Conservation (phyloP, 2,797 vertebrate genomes). For the Echeneis naucrates region DNA sequence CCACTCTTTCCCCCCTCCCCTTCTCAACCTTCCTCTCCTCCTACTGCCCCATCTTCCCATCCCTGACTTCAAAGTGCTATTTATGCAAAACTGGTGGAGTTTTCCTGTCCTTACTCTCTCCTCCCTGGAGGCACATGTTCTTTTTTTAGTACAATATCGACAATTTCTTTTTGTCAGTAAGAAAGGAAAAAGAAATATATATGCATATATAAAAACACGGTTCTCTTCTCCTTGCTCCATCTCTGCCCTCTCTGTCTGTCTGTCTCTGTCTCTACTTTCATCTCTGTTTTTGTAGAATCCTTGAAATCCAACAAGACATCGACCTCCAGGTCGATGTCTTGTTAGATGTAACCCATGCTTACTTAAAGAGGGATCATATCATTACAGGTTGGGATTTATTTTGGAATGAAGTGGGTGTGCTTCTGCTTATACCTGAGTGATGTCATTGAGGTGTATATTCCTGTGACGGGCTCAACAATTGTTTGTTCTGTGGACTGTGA, state of each 20-base stretch:
- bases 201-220: neutral
- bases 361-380: no score
- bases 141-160: conserved; percentile 39
- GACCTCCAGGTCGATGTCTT: no score
- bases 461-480: no score
- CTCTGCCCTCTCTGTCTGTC: neutral
- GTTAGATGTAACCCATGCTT: no score
- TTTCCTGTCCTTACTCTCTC: conserved; percentile 70
- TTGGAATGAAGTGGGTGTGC: no score
- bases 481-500: no score
- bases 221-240: conserved; percentile 7
- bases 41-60: conserved; percentile 42
- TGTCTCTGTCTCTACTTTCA: neutral
- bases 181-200: conserved; percentile 3
- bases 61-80: conserved; percentile 86
- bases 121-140: conserved; percentile 45
- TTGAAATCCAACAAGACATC: conserved; percentile 3
- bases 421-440: no score
- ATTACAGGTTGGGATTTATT: no score
- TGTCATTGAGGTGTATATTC: no score
- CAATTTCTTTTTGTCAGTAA: conserved; percentile 27
- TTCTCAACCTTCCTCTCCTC: conserved; percentile 37
- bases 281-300: conserved; percentile 7
- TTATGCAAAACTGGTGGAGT: conserved; percentile 85
- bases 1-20: conserved; percentile 25